Conservation (phyloP, 1,140 invertebrate species). For the Stegodyphus dumicola region DNA sequence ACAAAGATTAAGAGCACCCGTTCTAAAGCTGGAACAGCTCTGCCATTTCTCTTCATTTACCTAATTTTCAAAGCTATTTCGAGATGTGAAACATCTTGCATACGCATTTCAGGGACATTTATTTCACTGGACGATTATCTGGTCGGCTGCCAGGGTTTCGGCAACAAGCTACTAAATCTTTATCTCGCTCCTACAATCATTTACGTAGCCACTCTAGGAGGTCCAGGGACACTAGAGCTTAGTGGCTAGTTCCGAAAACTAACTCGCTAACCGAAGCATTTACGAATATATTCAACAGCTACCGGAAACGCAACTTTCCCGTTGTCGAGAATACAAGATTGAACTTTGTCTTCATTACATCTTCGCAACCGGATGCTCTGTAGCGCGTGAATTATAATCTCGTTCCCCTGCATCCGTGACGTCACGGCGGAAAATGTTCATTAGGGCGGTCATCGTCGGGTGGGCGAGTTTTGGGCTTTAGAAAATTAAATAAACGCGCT, state of each 20-base stretch:
- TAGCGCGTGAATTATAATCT: conserved; percentile 34
- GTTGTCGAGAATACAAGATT: conserved; percentile 14
- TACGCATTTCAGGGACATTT: neutral
- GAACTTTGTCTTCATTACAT: conserved; percentile 28
- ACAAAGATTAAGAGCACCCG: neutral
- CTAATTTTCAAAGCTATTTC: conserved; percentile 13
- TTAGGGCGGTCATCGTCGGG: conserved; percentile 14
- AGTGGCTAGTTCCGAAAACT: neutral
- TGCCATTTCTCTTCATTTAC: conserved; percentile 15
- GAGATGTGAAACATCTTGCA: conserved; percentile 14
- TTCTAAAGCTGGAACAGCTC: neutral
- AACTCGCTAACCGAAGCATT: conserved; percentile 23
- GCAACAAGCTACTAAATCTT: conserved; percentile 17
- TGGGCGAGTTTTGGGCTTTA: neutral
- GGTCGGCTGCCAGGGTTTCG: conserved; percentile 16
- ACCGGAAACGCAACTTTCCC: conserved; percentile 29
- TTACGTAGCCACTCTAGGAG: neutral
- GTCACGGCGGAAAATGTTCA: conserved; percentile 36
- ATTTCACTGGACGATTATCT: conserved; percentile 22
- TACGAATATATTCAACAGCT: conserved; percentile 7
- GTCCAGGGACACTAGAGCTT: neutral
- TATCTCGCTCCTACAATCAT: conserved; percentile 17
- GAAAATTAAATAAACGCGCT: conserved; percentile 25
- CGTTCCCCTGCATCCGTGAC: conserved; percentile 14
- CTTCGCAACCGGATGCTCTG: conserved; percentile 29